Conservation (phyloP, 2,888 invertebrate genomes). For the Melinopterus prodromus region DNA sequence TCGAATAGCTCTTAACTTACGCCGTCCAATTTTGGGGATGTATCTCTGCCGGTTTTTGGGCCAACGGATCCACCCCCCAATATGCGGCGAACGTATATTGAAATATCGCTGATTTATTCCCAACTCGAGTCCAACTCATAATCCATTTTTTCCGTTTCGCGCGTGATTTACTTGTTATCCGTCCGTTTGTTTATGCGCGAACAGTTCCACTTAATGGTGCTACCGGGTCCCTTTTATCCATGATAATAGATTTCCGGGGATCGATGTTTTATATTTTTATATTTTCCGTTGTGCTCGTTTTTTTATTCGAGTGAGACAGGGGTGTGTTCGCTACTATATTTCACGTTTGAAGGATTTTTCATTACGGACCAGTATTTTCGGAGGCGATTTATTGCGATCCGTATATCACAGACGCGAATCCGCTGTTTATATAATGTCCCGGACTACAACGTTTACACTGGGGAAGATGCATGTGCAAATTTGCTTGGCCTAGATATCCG, state of each 20-base stretch:
- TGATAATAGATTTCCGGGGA: slow-evolving; percentile 23
- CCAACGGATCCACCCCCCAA: background rate
- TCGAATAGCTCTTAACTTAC: background rate
- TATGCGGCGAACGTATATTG: background rate
- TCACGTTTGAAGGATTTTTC: slow-evolving; percentile 25
- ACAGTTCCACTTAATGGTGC: slow-evolving; percentile 16
- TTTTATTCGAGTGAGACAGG: slow-evolving; percentile 6
- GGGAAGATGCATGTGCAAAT: background rate
- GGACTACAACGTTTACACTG: background rate
- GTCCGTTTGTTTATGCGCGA: slow-evolving; percentile 18
- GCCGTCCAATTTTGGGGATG: background rate
- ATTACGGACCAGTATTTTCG: slow-evolving; percentile 24
- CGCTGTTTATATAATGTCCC: slow-evolving; percentile 25
- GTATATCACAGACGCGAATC: slow-evolving; percentile 18
- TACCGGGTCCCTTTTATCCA: slow-evolving; percentile 11
- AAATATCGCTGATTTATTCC: background rate
- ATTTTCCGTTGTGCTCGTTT: slow-evolving; percentile 8
- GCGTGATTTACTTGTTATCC: slow-evolving; percentile 25
- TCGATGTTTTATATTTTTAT: slow-evolving; percentile 23
- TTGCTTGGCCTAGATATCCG: background rate
- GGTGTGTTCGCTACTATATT: slow-evolving; percentile 15
- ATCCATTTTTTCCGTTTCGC: background rate
- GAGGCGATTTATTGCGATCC: slow-evolving; percentile 20
- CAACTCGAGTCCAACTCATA: background rate
- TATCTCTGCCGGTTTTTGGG: background rate